Conservation (phyloP, 2,888 invertebrate species). For the Merodon equestris region DNA sequence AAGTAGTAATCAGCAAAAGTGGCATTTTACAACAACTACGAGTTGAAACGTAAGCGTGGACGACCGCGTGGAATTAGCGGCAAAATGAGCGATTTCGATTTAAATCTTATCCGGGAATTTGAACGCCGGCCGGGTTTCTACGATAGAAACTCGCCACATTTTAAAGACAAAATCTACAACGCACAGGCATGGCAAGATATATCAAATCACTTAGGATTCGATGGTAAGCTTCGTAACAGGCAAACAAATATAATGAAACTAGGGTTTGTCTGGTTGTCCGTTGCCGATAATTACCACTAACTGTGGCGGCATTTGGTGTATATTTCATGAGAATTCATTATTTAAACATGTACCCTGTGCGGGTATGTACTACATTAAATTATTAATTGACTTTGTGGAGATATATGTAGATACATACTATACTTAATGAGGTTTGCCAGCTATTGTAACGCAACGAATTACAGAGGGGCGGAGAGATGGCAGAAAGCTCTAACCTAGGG, state of each 20-base stretch:
- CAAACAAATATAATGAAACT: neutral
- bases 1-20: constrained; percentile 59
- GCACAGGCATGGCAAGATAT: constrained; percentile 77
- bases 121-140: constrained; percentile 77
- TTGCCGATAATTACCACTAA: neutral
- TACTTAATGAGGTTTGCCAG: too few species aligned
- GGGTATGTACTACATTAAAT: too few species aligned
- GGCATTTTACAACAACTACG: constrained; percentile 68
- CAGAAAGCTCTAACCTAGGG: too few species aligned
- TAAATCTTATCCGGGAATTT: constrained; percentile 77
- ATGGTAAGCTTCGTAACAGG: constrained; percentile 73
- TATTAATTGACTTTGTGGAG: too few species aligned
- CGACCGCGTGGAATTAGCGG: constrained; percentile 74
- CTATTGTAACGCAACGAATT: too few species aligned
- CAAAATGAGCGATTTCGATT: constrained; percentile 77
- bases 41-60: constrained; percentile 70
- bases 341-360: too few species aligned
- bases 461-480: too few species aligned
- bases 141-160: constrained; percentile 76
- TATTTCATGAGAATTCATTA: too few species aligned
- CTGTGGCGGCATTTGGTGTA: too few species aligned
- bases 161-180: constrained; percentile 76
- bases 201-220: constrained; percentile 76
- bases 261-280: constrained; percentile 16
- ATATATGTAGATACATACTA: too few species aligned